A percentile compares a stretch with the other conserved stretches of the same genome.
Conservation (phyloP, 2,113 vertebrate species). For the Tyrannus savana region DNA sequence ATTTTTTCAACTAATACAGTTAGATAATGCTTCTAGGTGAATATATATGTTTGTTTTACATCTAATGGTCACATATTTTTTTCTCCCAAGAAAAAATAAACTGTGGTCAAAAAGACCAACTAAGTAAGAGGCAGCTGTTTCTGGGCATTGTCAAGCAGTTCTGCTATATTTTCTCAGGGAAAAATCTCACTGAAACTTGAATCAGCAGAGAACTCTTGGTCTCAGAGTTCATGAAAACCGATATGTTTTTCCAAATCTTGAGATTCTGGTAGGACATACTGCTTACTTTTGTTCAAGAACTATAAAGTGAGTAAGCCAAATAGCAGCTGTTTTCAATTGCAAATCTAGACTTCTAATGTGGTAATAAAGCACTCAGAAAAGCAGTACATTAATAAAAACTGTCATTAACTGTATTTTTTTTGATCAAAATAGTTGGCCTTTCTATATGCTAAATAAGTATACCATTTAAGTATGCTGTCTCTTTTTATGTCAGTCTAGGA, state of each 20-base stretch:
- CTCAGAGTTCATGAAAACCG: neutral
- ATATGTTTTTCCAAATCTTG: slow-evolving; percentile 7
- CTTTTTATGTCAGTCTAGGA: neutral
- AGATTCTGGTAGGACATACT: slow-evolving; percentile 7
- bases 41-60: neutral
- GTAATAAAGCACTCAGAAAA: neutral
- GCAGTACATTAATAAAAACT: neutral
- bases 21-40: neutral
- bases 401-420: neutral
- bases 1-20: neutral
- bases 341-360: neutral
- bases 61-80: neutral
- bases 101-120: neutral
- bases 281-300: slow-evolving; percentile 20
- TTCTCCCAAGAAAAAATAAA: neutral
- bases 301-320: slow-evolving; percentile 11
- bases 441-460: neutral
- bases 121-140: neutral
- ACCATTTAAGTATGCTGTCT: neutral
- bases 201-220: neutral
- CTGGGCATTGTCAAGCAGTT: neutral
- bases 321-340: slow-evolving; percentile 41
- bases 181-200: neutral
- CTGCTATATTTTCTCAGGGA: neutral
- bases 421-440: neutral